phyloP scores from a whole-genome alignment of 2,113 vertebrate species.

The Daphoenositta chrysoptera region DNA sequence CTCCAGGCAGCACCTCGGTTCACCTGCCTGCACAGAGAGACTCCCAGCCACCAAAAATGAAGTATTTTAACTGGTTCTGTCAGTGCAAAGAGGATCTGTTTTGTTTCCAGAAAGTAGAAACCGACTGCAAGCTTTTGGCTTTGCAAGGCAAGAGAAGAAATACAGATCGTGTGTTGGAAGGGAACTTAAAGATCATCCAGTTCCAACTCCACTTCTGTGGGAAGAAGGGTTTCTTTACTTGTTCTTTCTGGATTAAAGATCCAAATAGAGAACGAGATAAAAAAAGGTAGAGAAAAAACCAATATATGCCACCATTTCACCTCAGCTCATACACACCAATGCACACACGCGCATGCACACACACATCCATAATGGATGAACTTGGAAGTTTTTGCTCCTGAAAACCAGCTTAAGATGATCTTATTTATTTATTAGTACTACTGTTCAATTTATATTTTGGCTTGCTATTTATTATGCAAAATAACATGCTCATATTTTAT shows the following conservation, averaged over 20 bases:
- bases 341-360: not conserved
- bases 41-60: not conserved
- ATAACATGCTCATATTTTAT: slow-evolving; percentile 49
- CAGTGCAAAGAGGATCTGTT: not conserved
- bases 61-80: not conserved
- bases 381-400: not conserved
- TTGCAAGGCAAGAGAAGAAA: not conserved
- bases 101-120: not conserved
- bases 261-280: not conserved
- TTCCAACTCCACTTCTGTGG: not conserved
- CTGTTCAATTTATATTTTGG: slow-evolving; percentile 47
- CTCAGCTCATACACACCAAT: not conserved
- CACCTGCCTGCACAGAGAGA: rapidly evolving
- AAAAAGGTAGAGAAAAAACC: not conserved
- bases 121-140: not conserved
- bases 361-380: not conserved
- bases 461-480: slow-evolving; percentile 62
- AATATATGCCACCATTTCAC: not conserved
- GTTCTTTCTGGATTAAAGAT: not conserved
- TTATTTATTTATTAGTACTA: slow-evolving; percentile 52
- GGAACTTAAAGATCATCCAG: not conserved
- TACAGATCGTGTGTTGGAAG: not conserved
- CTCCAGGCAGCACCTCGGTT: too few species aligned
- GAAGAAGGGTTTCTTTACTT: not conserved
- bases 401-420: slow-evolving; percentile 25